Conservation (phyloP, 2,888 invertebrate genomes). For the Tipula helvola region DNA sequence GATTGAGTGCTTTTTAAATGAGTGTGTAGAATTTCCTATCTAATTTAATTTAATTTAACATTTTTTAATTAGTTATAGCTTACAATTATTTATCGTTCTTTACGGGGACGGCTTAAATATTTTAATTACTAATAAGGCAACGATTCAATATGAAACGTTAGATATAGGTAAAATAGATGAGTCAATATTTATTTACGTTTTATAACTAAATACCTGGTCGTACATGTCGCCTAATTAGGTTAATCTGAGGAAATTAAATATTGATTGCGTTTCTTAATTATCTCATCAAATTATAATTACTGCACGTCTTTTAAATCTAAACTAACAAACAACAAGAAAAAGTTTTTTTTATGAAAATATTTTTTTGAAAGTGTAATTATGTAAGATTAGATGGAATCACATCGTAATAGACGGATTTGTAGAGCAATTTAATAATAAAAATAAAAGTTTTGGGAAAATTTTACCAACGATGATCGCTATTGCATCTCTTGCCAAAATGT, state of each 20-base stretch:
- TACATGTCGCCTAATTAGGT: neutral
- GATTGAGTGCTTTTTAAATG: neutral
- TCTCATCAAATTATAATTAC: neutral
- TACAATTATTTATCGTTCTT: neutral
- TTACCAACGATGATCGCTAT: neutral
- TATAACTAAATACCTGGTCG: neutral
- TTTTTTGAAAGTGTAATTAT: neutral
- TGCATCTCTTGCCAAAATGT: neutral
- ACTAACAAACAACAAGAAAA: neutral
- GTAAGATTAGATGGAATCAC: neutral
- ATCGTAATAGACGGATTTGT: neutral
- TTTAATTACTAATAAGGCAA: neutral
- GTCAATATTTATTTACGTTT: neutral
- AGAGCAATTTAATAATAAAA: neutral
- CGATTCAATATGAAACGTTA: no score
- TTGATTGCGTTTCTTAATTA: neutral
- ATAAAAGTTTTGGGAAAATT: neutral
- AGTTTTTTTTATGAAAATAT: neutral
- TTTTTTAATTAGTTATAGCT: neutral
- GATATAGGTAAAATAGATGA: neutral
- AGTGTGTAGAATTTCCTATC: neutral
- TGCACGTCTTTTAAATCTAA: neutral
- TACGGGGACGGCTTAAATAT: neutral
- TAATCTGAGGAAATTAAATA: neutral
- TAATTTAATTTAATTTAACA: neutral